Percentiles rank a stretch among this genome's conserved stretches.
Evolutionary conservation across 1,140 invertebrate genomes (phyloP).

Genomic region (Heterodera carotae): DNA sequence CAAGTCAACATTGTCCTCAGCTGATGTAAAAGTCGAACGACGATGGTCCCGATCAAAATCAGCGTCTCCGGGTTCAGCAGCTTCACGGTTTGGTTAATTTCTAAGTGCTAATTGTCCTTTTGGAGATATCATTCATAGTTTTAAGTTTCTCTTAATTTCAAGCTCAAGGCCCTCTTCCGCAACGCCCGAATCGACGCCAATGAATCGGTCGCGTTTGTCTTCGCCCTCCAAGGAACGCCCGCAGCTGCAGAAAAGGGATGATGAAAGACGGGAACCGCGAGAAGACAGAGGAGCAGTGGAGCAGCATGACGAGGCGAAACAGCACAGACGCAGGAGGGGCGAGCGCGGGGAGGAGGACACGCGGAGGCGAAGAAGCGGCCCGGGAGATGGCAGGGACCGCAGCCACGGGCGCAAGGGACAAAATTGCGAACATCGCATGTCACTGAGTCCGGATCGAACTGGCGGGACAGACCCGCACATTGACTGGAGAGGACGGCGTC

Average conservation of each 20-base stretch:
- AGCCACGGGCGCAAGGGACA: neutral
- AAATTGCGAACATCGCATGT: neutral
- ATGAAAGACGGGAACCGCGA: neutral
- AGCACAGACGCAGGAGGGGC: neutral
- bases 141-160: neutral
- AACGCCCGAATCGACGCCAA: neutral
- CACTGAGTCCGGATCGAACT: neutral
- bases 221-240: neutral
- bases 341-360: neutral
- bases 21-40: neutral
- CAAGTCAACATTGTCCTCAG: neutral
- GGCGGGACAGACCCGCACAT: neutral
- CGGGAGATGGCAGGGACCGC: neutral
- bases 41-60: neutral
- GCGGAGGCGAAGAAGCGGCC: conserved; percentile 2
- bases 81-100: neutral
- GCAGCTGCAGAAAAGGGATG: neutral
- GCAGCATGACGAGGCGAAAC: neutral
- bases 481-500: conserved; percentile 8
- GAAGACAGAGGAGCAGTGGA: neutral
- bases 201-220: neutral
- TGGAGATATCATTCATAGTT: neutral
- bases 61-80: neutral
- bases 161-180: neutral
- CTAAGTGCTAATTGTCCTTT: too few relatives aligned